Conservation (phyloP, 2,113 vertebrate genomes). For the Rhagologus leucostigma region DNA sequence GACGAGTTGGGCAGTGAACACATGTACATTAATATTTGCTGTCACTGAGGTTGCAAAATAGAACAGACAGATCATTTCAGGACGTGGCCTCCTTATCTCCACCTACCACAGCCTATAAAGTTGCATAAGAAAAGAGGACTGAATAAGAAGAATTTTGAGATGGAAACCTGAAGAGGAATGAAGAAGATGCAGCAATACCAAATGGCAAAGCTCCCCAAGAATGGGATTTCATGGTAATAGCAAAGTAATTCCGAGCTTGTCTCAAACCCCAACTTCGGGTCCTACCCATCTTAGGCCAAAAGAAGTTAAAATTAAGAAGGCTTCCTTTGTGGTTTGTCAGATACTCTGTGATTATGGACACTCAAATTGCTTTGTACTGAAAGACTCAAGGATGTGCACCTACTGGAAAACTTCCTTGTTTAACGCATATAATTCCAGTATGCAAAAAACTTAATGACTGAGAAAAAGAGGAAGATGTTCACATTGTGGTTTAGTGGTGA, state of each 20-base stretch:
- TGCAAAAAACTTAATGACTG: conserved; percentile 51
- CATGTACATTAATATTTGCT: conserved; percentile 43
- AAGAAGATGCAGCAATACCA: not conserved
- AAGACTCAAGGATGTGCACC: not conserved
- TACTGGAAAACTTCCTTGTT: conserved; percentile 47
- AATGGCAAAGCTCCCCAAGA: not conserved
- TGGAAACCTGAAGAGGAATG: not conserved
- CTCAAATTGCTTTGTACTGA: conserved; percentile 31
- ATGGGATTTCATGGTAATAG: not conserved
- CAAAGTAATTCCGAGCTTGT: not conserved
- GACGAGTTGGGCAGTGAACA: not conserved
- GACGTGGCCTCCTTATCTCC: conserved; percentile 53
- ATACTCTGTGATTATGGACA: conserved; percentile 44
- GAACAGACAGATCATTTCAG: conserved; percentile 43
- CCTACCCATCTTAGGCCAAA: conserved; percentile 1
- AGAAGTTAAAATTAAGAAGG: conserved; percentile 49
- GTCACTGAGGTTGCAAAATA: conserved; percentile 46
- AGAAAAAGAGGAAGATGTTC: conserved; percentile 44
- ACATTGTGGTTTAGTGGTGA: not conserved
- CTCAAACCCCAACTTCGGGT: not conserved
- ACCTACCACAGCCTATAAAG: conserved; percentile 10
- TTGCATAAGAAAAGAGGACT: conserved; percentile 36
- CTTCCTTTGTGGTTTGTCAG: conserved; percentile 38
- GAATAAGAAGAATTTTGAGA: not conserved
- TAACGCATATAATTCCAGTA: conserved; percentile 11